Conservation (phyloP, 2,888 invertebrate genomes). For the Hybos culiciformis region DNA sequence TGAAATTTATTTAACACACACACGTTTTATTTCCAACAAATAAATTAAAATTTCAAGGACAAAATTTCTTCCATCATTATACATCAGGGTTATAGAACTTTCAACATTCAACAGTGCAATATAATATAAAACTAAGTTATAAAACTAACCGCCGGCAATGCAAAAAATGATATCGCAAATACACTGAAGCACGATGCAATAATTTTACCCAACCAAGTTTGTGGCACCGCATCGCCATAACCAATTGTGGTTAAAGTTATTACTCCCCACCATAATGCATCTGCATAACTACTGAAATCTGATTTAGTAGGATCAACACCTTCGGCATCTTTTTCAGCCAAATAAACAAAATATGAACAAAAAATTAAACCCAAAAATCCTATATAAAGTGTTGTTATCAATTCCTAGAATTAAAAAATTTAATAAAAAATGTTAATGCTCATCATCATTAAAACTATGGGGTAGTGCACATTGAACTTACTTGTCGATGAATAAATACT, state of each 20-base stretch:
- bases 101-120: too few relatives aligned
- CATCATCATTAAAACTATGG: neutral
- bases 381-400: slow-evolving; percentile 74
- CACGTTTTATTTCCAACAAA: too few relatives aligned
- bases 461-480: slow-evolving; percentile 31
- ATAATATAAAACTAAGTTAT: neutral
- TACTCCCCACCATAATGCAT: slow-evolving; percentile 57
- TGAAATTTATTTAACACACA: neutral
- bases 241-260: slow-evolving; percentile 75
- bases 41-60: too few relatives aligned
- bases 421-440: slow-evolving; percentile 2
- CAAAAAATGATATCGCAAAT: slow-evolving; percentile 76
- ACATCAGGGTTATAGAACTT: too few relatives aligned
- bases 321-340: slow-evolving; percentile 63
- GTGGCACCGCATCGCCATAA: slow-evolving; percentile 73
- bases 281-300: slow-evolving; percentile 65
- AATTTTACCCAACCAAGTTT: slow-evolving; percentile 74
- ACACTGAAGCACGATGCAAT: slow-evolving; percentile 78
- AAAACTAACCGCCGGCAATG: slow-evolving; percentile 66
- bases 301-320: slow-evolving; percentile 47
- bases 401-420: slow-evolving; percentile 44
- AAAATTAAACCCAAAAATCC: slow-evolving; percentile 72
- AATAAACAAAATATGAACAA: slow-evolving; percentile 70
- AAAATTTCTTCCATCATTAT: too few relatives aligned
- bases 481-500: slow-evolving; percentile 72